Evolutionary conservation across 1,140 invertebrate species (phyloP), one percentile per base, ranked within the genome.

Genomic region (Spodoptera frugiperda): DNA sequence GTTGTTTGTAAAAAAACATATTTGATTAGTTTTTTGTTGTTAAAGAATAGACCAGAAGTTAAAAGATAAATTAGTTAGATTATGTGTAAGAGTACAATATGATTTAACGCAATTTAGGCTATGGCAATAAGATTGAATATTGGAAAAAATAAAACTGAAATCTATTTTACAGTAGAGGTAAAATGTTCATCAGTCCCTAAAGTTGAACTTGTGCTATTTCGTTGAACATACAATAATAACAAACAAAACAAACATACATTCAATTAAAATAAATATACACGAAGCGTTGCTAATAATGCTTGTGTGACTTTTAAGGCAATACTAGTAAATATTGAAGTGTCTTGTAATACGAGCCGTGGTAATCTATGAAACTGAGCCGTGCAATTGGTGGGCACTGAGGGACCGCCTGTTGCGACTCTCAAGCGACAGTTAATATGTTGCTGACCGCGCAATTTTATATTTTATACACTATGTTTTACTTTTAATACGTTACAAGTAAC

Each of bases 291-390:
- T 74, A 74, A 49, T 49, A 61, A 17, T 21, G 9, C 39, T 25
- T 61, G 54, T 49, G 19, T 15, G 48, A 61, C n/a, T n/a, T 73
- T 73, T 73, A 61, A 48, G 55, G 46, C 49, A 73, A 73, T 73
- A 59, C 21, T 57, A 61, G 39, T 74, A 61, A 74, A 61, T 49
- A 72, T 72, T 46, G 17, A 14, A 49, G 44, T 49, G 71, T 48
- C 54, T 55, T 61, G 71, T 74, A 74, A 74, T 74, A 61, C 71
- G 71, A 74, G 55, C 19, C 57, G 54, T 4, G 11, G 71, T 67
- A 49, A 67, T 74, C 68, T 74, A 74, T 73, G 46, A 30, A 73
- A 25, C 54, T 57, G 25, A 39, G 49, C 11, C 19, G 21, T 70
- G 33, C 30, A 11, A 46, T 46, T 57, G 55, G 44, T 54, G 71